Conservation (phyloP, 1,140 invertebrate genomes). For the Gonatopus flavifemur region DNA sequence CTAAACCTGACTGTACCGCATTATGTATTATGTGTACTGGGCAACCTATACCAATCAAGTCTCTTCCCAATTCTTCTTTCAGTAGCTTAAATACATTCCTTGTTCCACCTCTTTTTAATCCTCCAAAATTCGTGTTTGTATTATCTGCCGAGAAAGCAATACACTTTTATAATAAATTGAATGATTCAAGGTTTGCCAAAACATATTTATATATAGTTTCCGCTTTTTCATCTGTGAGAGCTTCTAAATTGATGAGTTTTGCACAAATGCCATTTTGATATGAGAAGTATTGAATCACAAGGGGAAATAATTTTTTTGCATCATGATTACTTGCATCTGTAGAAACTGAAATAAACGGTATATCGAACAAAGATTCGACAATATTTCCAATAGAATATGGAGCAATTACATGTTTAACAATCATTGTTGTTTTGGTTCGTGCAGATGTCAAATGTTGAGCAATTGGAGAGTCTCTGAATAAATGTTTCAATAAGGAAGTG, state of each 20-base stretch:
- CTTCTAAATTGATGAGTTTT: constrained; percentile 28
- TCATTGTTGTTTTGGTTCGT: constrained; percentile 3
- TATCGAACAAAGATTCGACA: constrained; percentile 14
- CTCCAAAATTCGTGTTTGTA: constrained; percentile 38
- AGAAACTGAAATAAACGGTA: constrained; percentile 18
- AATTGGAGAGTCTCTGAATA: constrained; percentile 19
- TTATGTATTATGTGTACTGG: constrained; percentile 35
- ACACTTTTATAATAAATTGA: constrained; percentile 26
- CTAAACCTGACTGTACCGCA: constrained; percentile 16
- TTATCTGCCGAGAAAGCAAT: constrained; percentile 37
- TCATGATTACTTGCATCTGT: constrained; percentile 32
- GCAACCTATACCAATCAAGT: constrained; percentile 14
- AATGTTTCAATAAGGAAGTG: constrained; percentile 11
- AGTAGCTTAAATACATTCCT: constrained; percentile 30
- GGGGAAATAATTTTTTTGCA: constrained; percentile 28
- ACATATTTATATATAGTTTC: constrained; percentile 12
- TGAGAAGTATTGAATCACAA: constrained; percentile 29
- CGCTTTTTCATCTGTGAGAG: constrained; percentile 22
- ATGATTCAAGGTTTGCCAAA: constrained; percentile 2
- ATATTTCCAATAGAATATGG: constrained; percentile 17
- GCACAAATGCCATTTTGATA: constrained; percentile 21
- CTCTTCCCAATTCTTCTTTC: constrained; percentile 18
- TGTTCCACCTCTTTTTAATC: constrained; percentile 20
- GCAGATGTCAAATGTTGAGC: constrained; percentile 11
- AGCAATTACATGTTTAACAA: constrained; percentile 6